A percentile compares a stretch with the other conserved stretches of the same genome.
Evolutionary conservation across 1,140 invertebrate genomes (phyloP).

Genomic region (Aphelenchoides avenae): DNA sequence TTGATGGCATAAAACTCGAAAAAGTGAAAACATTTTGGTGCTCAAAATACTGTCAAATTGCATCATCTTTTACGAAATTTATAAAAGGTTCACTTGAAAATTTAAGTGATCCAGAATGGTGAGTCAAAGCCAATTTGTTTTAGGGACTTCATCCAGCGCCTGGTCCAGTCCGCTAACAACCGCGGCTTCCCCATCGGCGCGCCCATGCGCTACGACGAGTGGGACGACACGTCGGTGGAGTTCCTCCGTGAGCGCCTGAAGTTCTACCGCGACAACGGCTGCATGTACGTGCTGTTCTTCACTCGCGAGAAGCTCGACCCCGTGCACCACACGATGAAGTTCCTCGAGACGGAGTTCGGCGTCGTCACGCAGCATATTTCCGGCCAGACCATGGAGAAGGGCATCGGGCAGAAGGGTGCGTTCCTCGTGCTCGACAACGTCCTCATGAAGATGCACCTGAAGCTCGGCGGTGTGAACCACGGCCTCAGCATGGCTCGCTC

Average conservation of each 20-base stretch:
- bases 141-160: conserved; percentile 7
- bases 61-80: no score
- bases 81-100: no score
- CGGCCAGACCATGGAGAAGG: conserved; percentile 6
- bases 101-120: no score
- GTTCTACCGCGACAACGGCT: conserved; percentile 1
- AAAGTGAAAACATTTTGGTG: no score
- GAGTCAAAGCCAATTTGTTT: no score
- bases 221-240: neutral
- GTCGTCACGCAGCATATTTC: conserved; percentile 17
- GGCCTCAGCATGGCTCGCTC: conserved; percentile 1
- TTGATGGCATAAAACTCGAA: no score
- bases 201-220: conserved; percentile 4
- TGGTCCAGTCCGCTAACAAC: conserved; percentile 9
- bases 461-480: conserved; percentile 14
- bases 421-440: conserved; percentile 16
- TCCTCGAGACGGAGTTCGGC: conserved; percentile 10
- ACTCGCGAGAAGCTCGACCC: conserved; percentile 15
- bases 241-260: neutral
- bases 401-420: conserved; percentile 1
- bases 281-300: conserved; percentile 12
- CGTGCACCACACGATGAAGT: conserved; percentile 13
- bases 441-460: conserved; percentile 12
- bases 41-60: no score
- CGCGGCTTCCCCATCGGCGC: conserved; percentile 2